These are phyloP conservation scores for Vultur gryphus DNA, from an alignment of 2,797 vertebrate genomes.

Conservation along the genomic window DNA sequence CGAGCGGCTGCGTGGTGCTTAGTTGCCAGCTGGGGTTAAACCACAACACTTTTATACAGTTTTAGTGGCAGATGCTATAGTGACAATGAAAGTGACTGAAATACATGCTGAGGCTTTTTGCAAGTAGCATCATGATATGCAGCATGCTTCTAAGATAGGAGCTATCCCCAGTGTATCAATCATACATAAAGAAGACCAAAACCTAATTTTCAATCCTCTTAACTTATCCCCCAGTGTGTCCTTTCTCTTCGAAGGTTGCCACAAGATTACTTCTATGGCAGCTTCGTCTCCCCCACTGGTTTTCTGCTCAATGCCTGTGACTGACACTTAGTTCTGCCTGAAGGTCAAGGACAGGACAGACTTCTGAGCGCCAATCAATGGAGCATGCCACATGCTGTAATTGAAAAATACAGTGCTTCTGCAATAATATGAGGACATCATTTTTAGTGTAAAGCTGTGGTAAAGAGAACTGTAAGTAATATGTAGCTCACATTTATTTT, in stretches of 20 bases:
- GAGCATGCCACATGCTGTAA: background rate
- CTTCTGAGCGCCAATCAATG: background rate
- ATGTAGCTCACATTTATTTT: background rate
- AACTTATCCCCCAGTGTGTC: background rate
- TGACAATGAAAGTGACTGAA: background rate
- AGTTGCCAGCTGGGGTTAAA: no score
- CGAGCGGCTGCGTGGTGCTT: no score
- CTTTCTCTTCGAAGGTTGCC: slow-evolving; percentile 24
- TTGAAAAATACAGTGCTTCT: slow-evolving; percentile 34
- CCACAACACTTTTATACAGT: background rate
- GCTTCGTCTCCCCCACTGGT: background rate
- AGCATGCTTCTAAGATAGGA: background rate
- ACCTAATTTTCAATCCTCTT: background rate
- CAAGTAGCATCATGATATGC: background rate
- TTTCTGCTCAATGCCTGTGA: slow-evolving; percentile 19
- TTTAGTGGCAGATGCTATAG: background rate
- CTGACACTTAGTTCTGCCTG: slow-evolving; percentile 34
- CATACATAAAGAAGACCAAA: slow-evolving; percentile 14
- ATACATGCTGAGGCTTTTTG: background rate
- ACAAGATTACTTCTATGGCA: slow-evolving; percentile 5
- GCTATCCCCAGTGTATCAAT: background rate
- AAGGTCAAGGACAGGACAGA: slow-evolving; percentile 42
- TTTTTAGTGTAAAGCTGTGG: background rate
- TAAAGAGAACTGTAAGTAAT: background rate
- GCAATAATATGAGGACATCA: background rate